Percentiles rank a stretch among this genome's conserved stretches.
These are phyloP conservation scores for Antennarius striatus DNA, from an alignment of 2,113 vertebrate genomes.

Conservation along the genomic window DNA sequence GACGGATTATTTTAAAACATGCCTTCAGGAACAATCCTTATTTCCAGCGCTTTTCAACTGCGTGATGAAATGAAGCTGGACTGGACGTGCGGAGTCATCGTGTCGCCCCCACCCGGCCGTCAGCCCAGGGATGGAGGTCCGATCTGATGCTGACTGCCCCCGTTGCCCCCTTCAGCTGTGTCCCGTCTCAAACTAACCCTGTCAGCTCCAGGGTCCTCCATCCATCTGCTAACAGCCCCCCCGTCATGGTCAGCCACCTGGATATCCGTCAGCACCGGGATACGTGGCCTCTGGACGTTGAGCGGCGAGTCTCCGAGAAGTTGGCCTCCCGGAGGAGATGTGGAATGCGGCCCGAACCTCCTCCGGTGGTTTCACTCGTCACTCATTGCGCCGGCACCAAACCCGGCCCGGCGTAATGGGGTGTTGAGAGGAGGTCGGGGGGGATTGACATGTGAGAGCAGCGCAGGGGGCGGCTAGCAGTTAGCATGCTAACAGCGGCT, in stretches of 20 bases:
- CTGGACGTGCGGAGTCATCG: too few relatives aligned
- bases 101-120: constrained; percentile 5
- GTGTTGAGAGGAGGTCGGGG: constrained; percentile 27
- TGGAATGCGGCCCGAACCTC: constrained; percentile 14
- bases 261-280: constrained; percentile 51
- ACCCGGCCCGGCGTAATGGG: constrained; percentile 18
- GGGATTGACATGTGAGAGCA: constrained; percentile 26
- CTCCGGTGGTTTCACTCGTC: constrained; percentile 47
- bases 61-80: too few relatives aligned
- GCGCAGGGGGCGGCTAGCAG: constrained; percentile 21
- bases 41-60: too few relatives aligned
- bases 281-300: constrained; percentile 29
- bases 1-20: too few relatives aligned
- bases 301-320: constrained; percentile 33
- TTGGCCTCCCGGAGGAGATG: constrained; percentile 34
- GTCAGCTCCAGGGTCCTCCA: constrained; percentile 24
- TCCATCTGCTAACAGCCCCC: constrained; percentile 58
- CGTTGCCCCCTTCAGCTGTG: constrained; percentile 61
- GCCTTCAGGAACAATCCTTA: too few relatives aligned
- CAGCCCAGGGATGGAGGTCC: constrained; percentile 8
- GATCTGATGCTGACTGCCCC: constrained; percentile 48
- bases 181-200: constrained; percentile 45
- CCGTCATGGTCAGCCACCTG: constrained; percentile 66
- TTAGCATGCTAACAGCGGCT: constrained; percentile 3
- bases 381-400: constrained; percentile 13